Evolutionary conservation across 2,888 invertebrate species (phyloP).

Genomic region (Abrostola tripartita): DNA sequence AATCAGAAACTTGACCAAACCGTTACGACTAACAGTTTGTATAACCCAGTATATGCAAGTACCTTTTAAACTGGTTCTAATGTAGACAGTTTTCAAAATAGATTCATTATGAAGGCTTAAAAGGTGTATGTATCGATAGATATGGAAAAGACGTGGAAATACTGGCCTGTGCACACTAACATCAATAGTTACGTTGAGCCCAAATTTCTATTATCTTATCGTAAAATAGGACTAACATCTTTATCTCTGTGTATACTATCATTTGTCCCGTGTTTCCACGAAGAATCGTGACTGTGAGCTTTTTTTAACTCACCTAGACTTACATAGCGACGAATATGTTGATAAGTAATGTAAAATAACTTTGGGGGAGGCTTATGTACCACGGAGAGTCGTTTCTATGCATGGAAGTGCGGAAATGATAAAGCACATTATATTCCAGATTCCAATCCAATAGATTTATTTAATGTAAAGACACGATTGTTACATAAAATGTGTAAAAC

Average conservation of each 20-base stretch:
- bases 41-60: conserved; percentile 10
- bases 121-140: not conserved
- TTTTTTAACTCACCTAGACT: not conserved
- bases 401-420: too few species aligned
- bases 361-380: too few species aligned
- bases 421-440: too few species aligned
- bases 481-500: too few species aligned
- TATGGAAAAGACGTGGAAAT: too few species aligned
- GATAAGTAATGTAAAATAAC: not conserved
- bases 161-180: too few species aligned
- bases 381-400: too few species aligned
- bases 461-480: too few species aligned
- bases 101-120: too few species aligned
- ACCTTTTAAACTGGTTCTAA: conserved; percentile 32
- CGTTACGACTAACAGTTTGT: conserved; percentile 22
- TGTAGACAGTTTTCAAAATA: conserved; percentile 7
- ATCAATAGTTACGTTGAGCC: not conserved
- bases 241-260: conserved; percentile 19
- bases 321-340: not conserved
- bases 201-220: conserved; percentile 31
- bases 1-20: conserved; percentile 14
- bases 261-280: conserved; percentile 11
- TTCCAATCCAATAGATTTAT: too few species aligned
- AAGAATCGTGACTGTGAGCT: not conserved
- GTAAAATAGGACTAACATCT: conserved; percentile 11